Percentiles rank a stretch among this genome's conserved stretches.
These are phyloP conservation scores for Poeciliopsis paucimaculata DNA, from an alignment of 2,797 vertebrate genomes.

Conservation along the genomic window DNA sequence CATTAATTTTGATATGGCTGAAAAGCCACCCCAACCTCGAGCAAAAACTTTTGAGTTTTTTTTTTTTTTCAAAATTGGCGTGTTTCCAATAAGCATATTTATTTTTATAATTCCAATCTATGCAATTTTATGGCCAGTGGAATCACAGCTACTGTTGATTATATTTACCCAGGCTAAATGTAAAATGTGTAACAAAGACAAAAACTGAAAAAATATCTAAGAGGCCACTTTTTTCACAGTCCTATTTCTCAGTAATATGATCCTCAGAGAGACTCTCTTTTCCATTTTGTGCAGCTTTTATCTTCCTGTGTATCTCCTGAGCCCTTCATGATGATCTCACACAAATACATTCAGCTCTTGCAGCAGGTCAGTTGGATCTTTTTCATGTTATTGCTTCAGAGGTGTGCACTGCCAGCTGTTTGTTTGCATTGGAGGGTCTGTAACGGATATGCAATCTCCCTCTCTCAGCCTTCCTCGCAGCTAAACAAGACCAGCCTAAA, in stretches of 20 bases:
- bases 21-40: no score
- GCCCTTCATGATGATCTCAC: slow-evolving; percentile 32
- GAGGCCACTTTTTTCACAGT: neutral
- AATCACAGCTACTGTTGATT: neutral
- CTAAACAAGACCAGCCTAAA: slow-evolving; percentile 11
- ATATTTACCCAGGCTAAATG: neutral
- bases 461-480: slow-evolving; percentile 16
- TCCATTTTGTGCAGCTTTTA: slow-evolving; percentile 17
- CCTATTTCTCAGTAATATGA: neutral
- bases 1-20: no score
- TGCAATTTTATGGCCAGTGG: neutral
- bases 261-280: slow-evolving; percentile 8
- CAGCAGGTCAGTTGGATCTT: slow-evolving; percentile 46
- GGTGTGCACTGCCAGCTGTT: slow-evolving; percentile 53
- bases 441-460: slow-evolving; percentile 49
- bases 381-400: slow-evolving; percentile 43
- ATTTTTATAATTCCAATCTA: no score
- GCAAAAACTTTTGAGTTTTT: no score
- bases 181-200: neutral
- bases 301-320: slow-evolving; percentile 25
- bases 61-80: no score
- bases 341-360: slow-evolving; percentile 50
- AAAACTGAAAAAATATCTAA: neutral
- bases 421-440: slow-evolving; percentile 66
- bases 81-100: no score